Conservation (phyloP, 2,797 vertebrate genomes). For the Coregonus sp. region DNA sequence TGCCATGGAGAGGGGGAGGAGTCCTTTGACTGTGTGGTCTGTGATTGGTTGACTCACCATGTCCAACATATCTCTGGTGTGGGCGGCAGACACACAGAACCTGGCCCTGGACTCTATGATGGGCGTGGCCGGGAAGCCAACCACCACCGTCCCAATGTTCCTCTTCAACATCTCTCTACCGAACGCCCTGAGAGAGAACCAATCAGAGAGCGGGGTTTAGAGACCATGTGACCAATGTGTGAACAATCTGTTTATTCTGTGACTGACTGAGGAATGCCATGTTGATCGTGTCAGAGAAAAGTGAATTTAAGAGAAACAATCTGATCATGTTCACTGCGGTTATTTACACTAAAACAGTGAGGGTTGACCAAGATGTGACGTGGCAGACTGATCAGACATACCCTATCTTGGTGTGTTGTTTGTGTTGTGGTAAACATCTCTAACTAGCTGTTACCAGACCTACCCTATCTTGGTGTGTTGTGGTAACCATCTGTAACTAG, state of each 20-base stretch:
- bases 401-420: background rate
- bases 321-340: background rate
- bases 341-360: too few species aligned
- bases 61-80: slow-evolving; percentile 93
- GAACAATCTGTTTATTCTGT: background rate
- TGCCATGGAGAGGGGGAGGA: too few species aligned
- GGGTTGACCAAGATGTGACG: background rate
- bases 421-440: background rate
- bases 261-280: background rate
- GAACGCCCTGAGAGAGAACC: slow-evolving; percentile 80
- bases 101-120: slow-evolving; percentile 96
- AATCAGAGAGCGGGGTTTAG: slow-evolving; percentile 17
- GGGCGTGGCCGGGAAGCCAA: slow-evolving; percentile 95
- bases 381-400: background rate
- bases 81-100: slow-evolving; percentile 94
- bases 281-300: background rate
- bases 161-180: slow-evolving; percentile 96
- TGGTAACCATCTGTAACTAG: too few species aligned
- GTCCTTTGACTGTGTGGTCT: too few species aligned
- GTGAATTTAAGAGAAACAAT: background rate
- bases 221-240: background rate
- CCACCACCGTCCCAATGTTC: slow-evolving; percentile 93
- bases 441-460: too few species aligned
- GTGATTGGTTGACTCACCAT: slow-evolving; percentile 75
- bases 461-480: too few species aligned